Conservation (phyloP, 2,113 vertebrate species). For the Todiramphus chloris region DNA sequence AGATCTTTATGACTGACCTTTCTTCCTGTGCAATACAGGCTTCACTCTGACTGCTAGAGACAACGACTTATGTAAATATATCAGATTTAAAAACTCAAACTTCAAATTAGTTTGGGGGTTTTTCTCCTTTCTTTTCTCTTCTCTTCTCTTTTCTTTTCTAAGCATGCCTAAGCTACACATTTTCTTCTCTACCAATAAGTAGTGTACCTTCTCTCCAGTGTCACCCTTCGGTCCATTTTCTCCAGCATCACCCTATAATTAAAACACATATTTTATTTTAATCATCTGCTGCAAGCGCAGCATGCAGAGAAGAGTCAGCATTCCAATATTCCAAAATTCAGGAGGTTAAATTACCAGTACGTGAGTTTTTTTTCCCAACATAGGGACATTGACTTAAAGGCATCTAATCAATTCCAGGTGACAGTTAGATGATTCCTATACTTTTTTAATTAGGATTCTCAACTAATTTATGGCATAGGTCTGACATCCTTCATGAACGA, state of each 20-base stretch:
- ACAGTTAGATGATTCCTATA: neutral
- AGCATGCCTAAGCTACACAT: neutral
- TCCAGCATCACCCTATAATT: constrained; percentile 87
- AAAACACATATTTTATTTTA: neutral
- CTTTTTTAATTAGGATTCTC: neutral
- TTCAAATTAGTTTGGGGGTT: neutral
- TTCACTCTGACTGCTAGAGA: neutral
- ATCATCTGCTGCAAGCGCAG: neutral
- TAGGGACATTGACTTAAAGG: neutral
- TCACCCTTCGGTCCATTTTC: constrained; percentile 90
- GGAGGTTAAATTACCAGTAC: neutral
- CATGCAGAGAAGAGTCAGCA: neutral
- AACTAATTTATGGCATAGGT: neutral
- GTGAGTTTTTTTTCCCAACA: neutral
- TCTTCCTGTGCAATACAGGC: neutral
- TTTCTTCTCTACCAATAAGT: neutral
- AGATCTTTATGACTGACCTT: neutral
- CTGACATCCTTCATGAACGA: neutral
- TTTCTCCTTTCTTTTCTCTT: too few species aligned
- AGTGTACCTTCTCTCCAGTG: constrained; percentile 88
- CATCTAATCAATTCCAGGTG: neutral
- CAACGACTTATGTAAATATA: neutral
- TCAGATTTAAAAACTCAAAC: neutral
- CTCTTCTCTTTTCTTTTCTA: neutral
- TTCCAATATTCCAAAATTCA: neutral